phyloP scores from a whole-genome alignment of 2,797 vertebrate genomes.

The Cossypha caffra region DNA sequence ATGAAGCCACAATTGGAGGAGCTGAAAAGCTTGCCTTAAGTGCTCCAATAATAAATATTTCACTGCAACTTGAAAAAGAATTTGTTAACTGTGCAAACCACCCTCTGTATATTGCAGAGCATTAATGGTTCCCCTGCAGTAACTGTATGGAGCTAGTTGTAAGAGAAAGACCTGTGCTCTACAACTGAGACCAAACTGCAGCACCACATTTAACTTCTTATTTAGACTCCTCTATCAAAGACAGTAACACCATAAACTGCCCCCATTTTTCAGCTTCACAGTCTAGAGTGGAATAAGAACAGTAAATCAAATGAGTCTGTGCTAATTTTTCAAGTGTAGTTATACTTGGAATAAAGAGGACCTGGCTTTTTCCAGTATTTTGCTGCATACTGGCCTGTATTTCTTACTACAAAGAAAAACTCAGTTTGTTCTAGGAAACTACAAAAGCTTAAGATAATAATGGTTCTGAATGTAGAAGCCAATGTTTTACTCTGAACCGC shows the following conservation, averaged over 20 bases:
- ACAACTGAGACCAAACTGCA: neutral
- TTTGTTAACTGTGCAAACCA: slow-evolving; percentile 39
- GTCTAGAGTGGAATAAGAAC: neutral
- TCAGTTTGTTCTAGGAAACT: neutral
- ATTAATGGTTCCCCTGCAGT: neutral
- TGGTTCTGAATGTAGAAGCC: neutral
- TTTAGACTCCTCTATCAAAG: neutral
- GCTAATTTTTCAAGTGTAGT: neutral
- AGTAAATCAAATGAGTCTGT: neutral
- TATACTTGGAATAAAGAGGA: neutral
- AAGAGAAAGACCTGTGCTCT: neutral
- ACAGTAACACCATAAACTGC: neutral
- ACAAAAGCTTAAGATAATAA: neutral
- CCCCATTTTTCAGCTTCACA: neutral
- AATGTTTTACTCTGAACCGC: neutral
- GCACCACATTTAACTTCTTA: neutral
- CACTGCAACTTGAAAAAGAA: neutral
- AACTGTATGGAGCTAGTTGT: neutral
- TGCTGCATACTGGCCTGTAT: neutral
- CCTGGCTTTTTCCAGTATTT: neutral
- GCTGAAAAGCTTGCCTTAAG: slow-evolving; percentile 24
- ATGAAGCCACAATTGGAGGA: neutral
- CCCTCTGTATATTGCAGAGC: neutral
- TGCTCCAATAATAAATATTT: slow-evolving; percentile 49
- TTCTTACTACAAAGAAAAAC: neutral